A percentile compares a stretch with the other conserved stretches of the same genome.
Evolutionary conservation across 1,140 invertebrate species (phyloP).

Genomic region (Rhyzopertha dominica): DNA sequence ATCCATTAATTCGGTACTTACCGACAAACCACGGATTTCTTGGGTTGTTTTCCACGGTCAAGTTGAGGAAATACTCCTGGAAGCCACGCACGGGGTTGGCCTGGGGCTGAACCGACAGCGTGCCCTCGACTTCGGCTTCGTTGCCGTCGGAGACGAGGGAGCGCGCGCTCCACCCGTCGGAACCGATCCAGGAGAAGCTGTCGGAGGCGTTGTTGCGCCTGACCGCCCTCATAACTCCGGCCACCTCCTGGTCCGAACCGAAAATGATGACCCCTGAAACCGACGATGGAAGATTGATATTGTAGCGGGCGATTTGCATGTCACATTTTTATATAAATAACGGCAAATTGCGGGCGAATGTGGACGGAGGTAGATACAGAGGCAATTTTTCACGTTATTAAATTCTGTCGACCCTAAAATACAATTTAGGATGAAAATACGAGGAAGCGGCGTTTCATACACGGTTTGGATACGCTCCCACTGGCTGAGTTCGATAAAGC

Average conservation of each 20-base stretch:
- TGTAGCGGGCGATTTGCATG: too few relatives aligned
- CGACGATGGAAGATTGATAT: too few relatives aligned
- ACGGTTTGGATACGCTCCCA: too few relatives aligned
- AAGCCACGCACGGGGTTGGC: conserved; percentile 84
- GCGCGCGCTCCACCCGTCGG: conserved; percentile 87
- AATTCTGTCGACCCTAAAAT: too few relatives aligned
- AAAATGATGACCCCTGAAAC: conserved; percentile 87
- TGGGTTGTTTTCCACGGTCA: conserved; percentile 80
- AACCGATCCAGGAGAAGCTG: conserved; percentile 90
- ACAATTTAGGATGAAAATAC: too few relatives aligned
- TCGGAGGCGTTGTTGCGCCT: conserved; percentile 81
- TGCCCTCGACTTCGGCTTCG: conserved; percentile 85
- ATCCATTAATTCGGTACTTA: conserved; percentile 45
- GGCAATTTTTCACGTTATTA: too few relatives aligned
- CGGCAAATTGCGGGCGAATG: too few relatives aligned
- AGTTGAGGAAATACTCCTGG: conserved; percentile 79
- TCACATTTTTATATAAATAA: too few relatives aligned
- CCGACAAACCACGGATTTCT: conserved; percentile 93
- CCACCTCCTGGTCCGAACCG: conserved; percentile 94
- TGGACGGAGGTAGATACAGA: too few relatives aligned
- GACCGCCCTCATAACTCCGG: conserved; percentile 87
- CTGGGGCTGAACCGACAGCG: conserved; percentile 84
- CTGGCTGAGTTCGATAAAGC: too few relatives aligned
- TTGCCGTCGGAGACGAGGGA: conserved; percentile 84
- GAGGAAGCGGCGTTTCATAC: too few relatives aligned